These are phyloP conservation scores for Drosophila kambysellisi DNA, from an alignment of 2,888 invertebrate genomes.

Conservation along the genomic window DNA sequence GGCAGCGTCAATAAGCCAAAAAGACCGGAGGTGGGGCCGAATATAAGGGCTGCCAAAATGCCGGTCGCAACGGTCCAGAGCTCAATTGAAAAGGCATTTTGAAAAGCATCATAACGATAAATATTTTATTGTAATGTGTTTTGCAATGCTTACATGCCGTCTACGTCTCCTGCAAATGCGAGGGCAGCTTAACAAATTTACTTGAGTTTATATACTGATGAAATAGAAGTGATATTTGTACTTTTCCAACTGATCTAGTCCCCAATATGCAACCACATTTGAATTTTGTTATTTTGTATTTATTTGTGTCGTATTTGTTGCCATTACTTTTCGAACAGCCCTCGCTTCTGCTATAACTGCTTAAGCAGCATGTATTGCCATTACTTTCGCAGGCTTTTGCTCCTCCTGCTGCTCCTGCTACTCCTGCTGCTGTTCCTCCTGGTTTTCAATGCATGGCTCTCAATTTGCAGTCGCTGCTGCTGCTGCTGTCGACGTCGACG, in stretches of 20 bases:
- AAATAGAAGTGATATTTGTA: not conserved
- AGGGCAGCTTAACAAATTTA: slow-evolving; percentile 19
- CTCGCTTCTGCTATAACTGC: slow-evolving; percentile 41
- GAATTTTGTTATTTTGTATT: not conserved
- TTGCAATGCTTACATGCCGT: slow-evolving; percentile 73
- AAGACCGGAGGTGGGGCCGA: not conserved
- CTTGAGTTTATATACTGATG: not conserved
- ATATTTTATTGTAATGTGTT: slow-evolving; percentile 81
- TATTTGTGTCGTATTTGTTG: not conserved
- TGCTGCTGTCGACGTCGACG: slow-evolving; percentile 11
- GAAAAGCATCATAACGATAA: slow-evolving; percentile 81
- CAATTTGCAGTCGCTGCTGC: slow-evolving; percentile 62
- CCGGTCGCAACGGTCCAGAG: slow-evolving; percentile 43
- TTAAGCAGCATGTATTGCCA: slow-evolving; percentile 67
- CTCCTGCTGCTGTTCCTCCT: slow-evolving; percentile 1
- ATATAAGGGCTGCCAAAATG: slow-evolving; percentile 42
- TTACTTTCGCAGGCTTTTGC: slow-evolving; percentile 58
- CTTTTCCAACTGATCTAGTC: not conserved
- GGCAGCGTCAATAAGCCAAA: slow-evolving; percentile 40
- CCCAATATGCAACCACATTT: not conserved
- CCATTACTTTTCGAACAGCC: not conserved
- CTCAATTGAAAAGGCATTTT: slow-evolving; percentile 83
- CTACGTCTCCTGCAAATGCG: slow-evolving; percentile 49
- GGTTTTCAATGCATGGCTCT: slow-evolving; percentile 45
- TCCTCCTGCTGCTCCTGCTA: slow-evolving; percentile 11